Evolutionary conservation across 2,797 vertebrate genomes (phyloP), one percentile per base, ranked within the genome.

Genomic region (Balearica regulorum): DNA sequence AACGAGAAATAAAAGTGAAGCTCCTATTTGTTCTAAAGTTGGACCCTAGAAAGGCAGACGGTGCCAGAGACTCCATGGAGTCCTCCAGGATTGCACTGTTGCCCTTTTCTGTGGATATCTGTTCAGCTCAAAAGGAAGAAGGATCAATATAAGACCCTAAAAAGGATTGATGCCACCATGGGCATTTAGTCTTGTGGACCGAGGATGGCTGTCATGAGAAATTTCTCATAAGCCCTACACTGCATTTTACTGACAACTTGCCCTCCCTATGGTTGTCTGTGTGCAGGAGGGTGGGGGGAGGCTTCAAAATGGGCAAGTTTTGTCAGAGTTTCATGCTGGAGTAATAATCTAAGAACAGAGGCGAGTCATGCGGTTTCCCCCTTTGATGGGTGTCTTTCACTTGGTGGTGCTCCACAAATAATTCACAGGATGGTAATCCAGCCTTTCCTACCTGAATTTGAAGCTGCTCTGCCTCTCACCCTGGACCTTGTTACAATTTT

Each of bases 351-450:
- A 41, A 44, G 14, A 88, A 43, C 4, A 22, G 37, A 61, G 37
- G 5, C 1, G n/a, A 73, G 10, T 72, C 2, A 0, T 2, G 3
- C 61, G 20, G 10, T 84, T 86, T 51, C 8, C 13, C 13, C 15
- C 13, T 9, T 26, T 35, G 20, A 7, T 76, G 28, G 8, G 35
- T 58, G 1, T 48, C 5, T 88, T 78, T 90, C 33, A 13, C 43
- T 28, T 81, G 16, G 11, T 53, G 33, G 13, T 83, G 6, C 22
- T 68, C 21, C 44, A 4, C 17, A 16, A 4, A 10, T 75, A 60
- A 49, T 65, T 78, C 33, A 53, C 14, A 18, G 26, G 33, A 37
- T 51, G 37, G 18, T 89, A 71, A 65, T 69, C 39, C 26, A 58
- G 4, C 15, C n/a, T 24, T 46, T 79, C 66, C 21, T 84, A 37